Evolutionary conservation across 2,888 invertebrate species (phyloP), one percentile per base, ranked within the genome.

Genomic region (Patella caerulea): DNA sequence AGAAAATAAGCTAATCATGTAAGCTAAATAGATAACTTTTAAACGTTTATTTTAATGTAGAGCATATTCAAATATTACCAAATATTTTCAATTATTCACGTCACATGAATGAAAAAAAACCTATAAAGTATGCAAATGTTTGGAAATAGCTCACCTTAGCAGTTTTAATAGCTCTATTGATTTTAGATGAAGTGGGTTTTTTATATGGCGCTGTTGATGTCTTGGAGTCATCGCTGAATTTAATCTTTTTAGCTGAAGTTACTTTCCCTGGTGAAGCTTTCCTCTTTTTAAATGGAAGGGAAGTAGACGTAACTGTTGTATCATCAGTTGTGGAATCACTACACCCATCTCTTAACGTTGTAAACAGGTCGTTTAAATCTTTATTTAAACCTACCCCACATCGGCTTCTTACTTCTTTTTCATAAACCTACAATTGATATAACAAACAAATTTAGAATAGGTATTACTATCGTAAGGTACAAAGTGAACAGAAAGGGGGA

Each of bases 361-460:
- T 83, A 75, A 88, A 87, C 70, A 87, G 59, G 0, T 78, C 81
- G 69, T 86, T 81, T 55, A 88, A 71, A 56, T 88, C 87, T 73
- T 84, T 83, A 73, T 84, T 79, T 11, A 88, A 74, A 17, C 81
- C 80, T 5, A 17, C 72, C 5, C 78, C 83, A 70, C 81, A 78
- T 65, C 86, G 74, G 0, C 80, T 80, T 19, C 88, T 75, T 0
- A 86, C 86, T 71, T 87, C 86, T 56, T 83, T 84, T 78, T 88
- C 88, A 70, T 88, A 88, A 56, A 78, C 76, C 75, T 82, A 73
- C 19, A 52, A 15, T 9, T 45, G 45, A 45, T 54, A 12, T 17
- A 72, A 14, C 12, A 70, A 17, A 74, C n/a, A n/a, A 34, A 11
- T 65, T 65, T 72, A 19, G 52, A 14, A 24, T 12, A n/a, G 11